A percentile compares a stretch with the other conserved stretches of the same genome.
phyloP scores from a whole-genome alignment of 2,113 vertebrate species.

The Anhinga anhinga region DNA sequence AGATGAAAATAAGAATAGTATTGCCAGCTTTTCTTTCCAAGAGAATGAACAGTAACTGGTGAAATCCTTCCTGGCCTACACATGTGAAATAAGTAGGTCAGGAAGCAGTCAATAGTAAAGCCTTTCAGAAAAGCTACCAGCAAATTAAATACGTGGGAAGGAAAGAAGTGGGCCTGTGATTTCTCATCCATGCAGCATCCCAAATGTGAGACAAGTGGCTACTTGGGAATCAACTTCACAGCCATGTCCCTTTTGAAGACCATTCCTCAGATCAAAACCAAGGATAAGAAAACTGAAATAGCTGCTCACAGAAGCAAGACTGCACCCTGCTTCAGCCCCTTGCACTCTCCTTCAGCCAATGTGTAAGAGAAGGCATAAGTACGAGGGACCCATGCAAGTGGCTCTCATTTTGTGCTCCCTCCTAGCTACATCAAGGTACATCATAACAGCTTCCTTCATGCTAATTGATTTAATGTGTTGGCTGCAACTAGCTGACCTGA shows the following conservation, averaged over 20 bases:
- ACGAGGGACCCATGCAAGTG: not conserved
- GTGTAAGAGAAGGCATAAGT: not conserved
- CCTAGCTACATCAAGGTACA: not conserved
- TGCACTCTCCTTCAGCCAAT: not conserved
- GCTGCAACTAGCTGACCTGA: not conserved
- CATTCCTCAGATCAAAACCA: not conserved
- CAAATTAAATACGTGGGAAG: not conserved
- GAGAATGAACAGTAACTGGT: not conserved
- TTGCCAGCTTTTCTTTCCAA: not conserved
- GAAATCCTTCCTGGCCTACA: not conserved
- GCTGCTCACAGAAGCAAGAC: not conserved
- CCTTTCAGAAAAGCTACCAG: conserved; percentile 13
- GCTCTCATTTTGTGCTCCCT: not conserved
- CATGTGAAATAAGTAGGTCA: conserved; percentile 8
- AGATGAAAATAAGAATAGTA: not conserved
- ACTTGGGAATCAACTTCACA: not conserved
- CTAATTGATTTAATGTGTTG: not conserved
- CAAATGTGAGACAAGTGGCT: not conserved
- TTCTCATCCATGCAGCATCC: not conserved
- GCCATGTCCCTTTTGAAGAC: not conserved
- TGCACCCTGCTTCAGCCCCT: not conserved
- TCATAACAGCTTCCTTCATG: not conserved
- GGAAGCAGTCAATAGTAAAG: conserved; percentile 10
- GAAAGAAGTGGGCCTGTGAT: not conserved
- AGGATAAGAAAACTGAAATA: not conserved